Conservation (phyloP, 2,888 invertebrate genomes). For the Cremastinae sp. region DNA sequence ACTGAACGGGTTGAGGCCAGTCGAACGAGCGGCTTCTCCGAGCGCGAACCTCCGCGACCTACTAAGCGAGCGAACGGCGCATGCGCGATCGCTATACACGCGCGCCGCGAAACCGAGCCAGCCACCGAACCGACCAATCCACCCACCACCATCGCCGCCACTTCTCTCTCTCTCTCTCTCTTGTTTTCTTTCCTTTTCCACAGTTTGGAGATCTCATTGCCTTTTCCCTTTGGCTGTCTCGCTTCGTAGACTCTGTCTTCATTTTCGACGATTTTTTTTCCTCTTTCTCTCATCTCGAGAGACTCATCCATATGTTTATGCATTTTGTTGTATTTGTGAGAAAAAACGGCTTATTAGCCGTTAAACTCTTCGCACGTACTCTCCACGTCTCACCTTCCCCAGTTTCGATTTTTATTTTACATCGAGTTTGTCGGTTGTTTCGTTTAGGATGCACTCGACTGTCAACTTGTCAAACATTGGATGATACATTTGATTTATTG, state of each 20-base stretch:
- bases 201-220: slow-evolving; percentile 62
- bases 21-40: slow-evolving; percentile 63
- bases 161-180: slow-evolving; percentile 30
- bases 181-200: slow-evolving; percentile 48
- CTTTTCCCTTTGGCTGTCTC: not conserved
- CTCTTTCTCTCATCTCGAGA: not conserved
- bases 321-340: not conserved
- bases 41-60: slow-evolving; percentile 67
- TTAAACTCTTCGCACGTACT: not conserved
- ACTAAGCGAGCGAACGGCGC: slow-evolving; percentile 66
- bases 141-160: slow-evolving; percentile 51
- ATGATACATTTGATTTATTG: too few relatives aligned
- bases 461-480: too few relatives aligned
- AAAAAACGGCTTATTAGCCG: slow-evolving; percentile 17
- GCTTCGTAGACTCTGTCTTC: too few relatives aligned
- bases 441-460: too few relatives aligned
- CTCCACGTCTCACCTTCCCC: not conserved
- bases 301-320: not conserved
- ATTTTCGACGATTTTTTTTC: too few relatives aligned
- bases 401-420: not conserved
- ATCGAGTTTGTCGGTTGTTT: not conserved
- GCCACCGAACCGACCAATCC: slow-evolving; percentile 65
- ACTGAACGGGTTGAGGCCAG: slow-evolving; percentile 62
- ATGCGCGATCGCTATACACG: slow-evolving; percentile 56
- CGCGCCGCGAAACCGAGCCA: slow-evolving; percentile 52